A percentile compares a stretch with the other conserved stretches of the same genome.
These are phyloP conservation scores for Ptychochromis oligacanthus DNA, from an alignment of 2,113 vertebrate genomes.

Conservation along the genomic window DNA sequence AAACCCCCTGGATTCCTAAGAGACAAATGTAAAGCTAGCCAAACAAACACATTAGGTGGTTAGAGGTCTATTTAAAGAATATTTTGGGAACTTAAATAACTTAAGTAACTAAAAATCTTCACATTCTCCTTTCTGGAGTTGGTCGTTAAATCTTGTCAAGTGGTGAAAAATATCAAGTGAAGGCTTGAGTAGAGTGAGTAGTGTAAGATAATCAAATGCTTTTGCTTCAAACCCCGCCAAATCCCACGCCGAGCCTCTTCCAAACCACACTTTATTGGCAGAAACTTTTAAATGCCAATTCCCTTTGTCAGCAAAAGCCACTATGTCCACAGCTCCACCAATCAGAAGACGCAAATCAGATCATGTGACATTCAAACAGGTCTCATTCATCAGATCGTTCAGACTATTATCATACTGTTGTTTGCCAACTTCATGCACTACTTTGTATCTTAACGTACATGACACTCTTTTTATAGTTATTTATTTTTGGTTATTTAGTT, in stretches of 20 bases:
- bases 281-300: not conserved
- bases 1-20: not conserved
- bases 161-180: not conserved
- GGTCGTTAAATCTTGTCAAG: not conserved
- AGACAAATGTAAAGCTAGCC: not conserved
- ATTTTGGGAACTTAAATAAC: not conserved
- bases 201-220: not conserved
- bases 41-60: not conserved
- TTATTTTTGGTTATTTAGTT: too few species aligned
- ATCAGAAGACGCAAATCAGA: not conserved
- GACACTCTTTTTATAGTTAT: not conserved
- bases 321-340: not conserved
- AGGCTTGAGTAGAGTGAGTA: too few species aligned
- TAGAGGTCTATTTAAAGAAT: not conserved
- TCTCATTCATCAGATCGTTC: not conserved
- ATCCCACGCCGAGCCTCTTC: too few species aligned
- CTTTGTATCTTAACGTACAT: not conserved
- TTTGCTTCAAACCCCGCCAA: not conserved
- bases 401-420: not conserved
- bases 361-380: not conserved
- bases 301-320: not conserved
- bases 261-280: not conserved
- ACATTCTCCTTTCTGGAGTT: not conserved
- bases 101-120: not conserved
- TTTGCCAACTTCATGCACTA: not conserved